phyloP scores from a whole-genome alignment of 2,888 invertebrate genomes.

The Drepanosiphum platanoidis region DNA sequence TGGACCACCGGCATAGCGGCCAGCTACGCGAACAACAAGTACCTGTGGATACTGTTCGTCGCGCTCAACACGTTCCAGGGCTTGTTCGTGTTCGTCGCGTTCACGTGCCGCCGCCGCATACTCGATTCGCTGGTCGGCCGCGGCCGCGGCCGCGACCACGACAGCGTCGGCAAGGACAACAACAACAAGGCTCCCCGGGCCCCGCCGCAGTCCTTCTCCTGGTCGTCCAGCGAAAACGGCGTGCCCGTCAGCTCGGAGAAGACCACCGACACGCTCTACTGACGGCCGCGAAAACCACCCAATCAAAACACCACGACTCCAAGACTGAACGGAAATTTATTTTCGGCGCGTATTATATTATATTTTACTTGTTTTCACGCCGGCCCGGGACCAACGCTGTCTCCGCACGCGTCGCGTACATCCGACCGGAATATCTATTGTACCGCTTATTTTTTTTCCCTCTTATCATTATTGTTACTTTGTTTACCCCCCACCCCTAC shows the following conservation, averaged over 20 bases:
- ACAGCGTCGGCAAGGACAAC: neutral
- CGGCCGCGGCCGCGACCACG: slow-evolving; percentile 62
- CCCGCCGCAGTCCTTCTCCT: slow-evolving; percentile 15
- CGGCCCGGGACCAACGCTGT: neutral
- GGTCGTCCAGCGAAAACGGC: slow-evolving; percentile 43
- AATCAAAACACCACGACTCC: slow-evolving; percentile 45
- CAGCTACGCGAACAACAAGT: slow-evolving; percentile 67
- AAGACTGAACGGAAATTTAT: slow-evolving; percentile 37
- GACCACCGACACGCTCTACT: slow-evolving; percentile 61
- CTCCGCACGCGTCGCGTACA: neutral
- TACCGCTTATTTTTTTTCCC: too few species aligned
- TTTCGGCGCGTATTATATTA: too few species aligned
- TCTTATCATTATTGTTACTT: too few species aligned
- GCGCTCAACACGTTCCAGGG: slow-evolving; percentile 69
- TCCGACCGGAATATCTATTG: neutral
- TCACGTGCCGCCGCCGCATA: slow-evolving; percentile 69
- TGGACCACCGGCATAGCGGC: slow-evolving; percentile 69
- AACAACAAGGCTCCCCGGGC: neutral
- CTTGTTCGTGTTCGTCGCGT: slow-evolving; percentile 69
- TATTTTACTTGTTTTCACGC: too few species aligned
- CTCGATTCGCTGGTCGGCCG: slow-evolving; percentile 65
- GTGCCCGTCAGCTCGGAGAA: slow-evolving; percentile 42
- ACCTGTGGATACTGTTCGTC: slow-evolving; percentile 69
- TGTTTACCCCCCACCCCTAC: too few species aligned
- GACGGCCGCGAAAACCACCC: neutral